Evolutionary conservation across 2,888 invertebrate genomes (phyloP).

Genomic region (Drosophila yooni): DNA sequence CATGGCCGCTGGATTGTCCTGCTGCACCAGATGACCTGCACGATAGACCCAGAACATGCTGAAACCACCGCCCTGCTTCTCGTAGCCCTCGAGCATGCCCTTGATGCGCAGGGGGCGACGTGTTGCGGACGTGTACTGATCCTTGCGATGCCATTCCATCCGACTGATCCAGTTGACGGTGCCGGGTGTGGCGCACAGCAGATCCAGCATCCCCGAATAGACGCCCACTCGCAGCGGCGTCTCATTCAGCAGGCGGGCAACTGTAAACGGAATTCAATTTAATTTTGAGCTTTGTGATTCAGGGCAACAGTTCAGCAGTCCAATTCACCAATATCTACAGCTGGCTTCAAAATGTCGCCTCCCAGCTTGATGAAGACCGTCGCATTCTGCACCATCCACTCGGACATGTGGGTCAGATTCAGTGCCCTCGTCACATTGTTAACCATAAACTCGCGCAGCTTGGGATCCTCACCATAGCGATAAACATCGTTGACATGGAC

Average conservation of each 20-base stretch:
- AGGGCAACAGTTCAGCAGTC: neutral
- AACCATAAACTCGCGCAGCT: slow-evolving; percentile 88
- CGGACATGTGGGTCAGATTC: slow-evolving; percentile 87
- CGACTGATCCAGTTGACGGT: slow-evolving; percentile 90
- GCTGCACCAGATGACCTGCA: slow-evolving; percentile 86
- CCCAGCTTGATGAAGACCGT: slow-evolving; percentile 87
- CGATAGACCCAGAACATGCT: slow-evolving; percentile 84
- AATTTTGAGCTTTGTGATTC: neutral
- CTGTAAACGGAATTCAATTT: slow-evolving; percentile 83
- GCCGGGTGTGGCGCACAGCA: slow-evolving; percentile 93
- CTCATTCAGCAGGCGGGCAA: slow-evolving; percentile 89
- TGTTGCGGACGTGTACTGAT: slow-evolving; percentile 86
- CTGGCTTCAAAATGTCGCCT: slow-evolving; percentile 92
- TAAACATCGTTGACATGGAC: slow-evolving; percentile 86
- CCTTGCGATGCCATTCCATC: slow-evolving; percentile 88
- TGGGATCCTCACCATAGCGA: slow-evolving; percentile 75
- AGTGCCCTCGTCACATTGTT: slow-evolving; percentile 88
- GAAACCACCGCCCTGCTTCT: slow-evolving; percentile 87
- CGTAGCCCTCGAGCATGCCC: slow-evolving; percentile 89
- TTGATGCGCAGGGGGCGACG: slow-evolving; percentile 87
- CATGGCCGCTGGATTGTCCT: slow-evolving; percentile 90
- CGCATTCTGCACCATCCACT: slow-evolving; percentile 88
- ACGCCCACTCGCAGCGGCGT: slow-evolving; percentile 89
- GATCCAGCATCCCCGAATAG: slow-evolving; percentile 92
- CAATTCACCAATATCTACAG: slow-evolving; percentile 87